Conservation (phyloP, 2,113 vertebrate genomes). For the Jaculus jaculus region DNA sequence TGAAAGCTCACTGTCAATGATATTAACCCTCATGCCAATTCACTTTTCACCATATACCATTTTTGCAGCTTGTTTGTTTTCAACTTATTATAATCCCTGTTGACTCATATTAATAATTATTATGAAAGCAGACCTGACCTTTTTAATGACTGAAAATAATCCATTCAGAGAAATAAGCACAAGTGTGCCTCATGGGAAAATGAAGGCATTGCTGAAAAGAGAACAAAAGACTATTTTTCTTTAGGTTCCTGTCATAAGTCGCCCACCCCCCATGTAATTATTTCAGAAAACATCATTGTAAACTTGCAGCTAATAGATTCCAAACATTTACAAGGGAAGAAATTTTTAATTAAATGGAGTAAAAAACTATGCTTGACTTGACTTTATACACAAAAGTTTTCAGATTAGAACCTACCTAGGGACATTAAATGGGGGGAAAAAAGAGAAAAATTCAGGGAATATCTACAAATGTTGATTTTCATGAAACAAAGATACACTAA, state of each 20-base stretch:
- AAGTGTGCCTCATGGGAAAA: constrained; percentile 76
- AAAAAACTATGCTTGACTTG: neutral
- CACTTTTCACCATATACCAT: neutral
- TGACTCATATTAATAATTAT: neutral
- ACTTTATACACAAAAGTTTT: constrained; percentile 14
- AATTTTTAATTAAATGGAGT: constrained; percentile 1
- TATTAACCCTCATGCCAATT: neutral
- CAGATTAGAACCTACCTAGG: no score
- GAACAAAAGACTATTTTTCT: neutral
- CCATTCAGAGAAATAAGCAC: constrained; percentile 73
- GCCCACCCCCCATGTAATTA: neutral
- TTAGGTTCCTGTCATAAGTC: neutral
- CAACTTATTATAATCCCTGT: neutral
- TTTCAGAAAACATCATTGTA: neutral
- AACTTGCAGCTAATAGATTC: neutral
- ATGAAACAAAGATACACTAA: constrained; percentile 11
- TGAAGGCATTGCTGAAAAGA: constrained; percentile 55
- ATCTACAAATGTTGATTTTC: constrained; percentile 38
- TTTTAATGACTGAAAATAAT: neutral
- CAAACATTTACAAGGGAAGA: neutral
- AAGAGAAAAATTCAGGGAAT: neutral
- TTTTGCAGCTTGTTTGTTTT: neutral
- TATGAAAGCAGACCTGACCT: constrained; percentile 19
- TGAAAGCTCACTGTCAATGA: neutral
- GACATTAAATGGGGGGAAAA: no score